Evolutionary conservation across 1,140 invertebrate species (phyloP), one percentile per base, ranked within the genome.

Genomic region (Drosophila tristis): DNA sequence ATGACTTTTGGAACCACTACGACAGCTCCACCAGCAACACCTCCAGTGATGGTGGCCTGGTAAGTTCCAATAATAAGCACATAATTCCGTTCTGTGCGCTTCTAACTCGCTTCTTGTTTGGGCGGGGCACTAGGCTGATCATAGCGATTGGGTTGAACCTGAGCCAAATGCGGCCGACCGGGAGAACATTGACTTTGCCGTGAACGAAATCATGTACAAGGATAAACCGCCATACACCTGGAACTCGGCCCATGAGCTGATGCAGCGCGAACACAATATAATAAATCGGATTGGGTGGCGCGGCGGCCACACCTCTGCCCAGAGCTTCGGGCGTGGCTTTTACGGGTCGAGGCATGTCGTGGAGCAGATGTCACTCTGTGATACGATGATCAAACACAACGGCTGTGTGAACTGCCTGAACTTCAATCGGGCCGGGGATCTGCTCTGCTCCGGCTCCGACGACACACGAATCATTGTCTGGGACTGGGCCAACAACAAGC

Each of bases 341-440:
- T 97, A 97, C 87, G 96, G 95, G 7, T 98, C 97, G 20, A 93
- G 98, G 25, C 95, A 96, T 84, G 95, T 95, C 74, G 96, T 98
- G 6, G 95, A 98, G 92, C 94, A 96, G 68, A 93, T 99, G 80
- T 94, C 97, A 89, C 93, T 97, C 31, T 94, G 96, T 92, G 94
- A 95, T 74, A 95, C 95, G 90, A 93, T 99, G 80, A 94, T 96
- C 35, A 94, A 95, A 71, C 98, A 99, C 93, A 93, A 93, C 81
- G 97, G 97, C 45, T 98, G 98, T 94, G 97, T 99, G 8, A 99
- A 99, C 93, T 95, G 96, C 48, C 93, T 99, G 43, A 96, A 97
- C 93, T 99, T 99, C 92, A 98, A 98, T 93, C 94, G 94, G 53
- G 93, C 94, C 90, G 95, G 95, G 80, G 80, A 92, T 43, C 11